Evolutionary conservation across 2,797 vertebrate species (phyloP).

Genomic region (Pangasius mekongensis): DNA sequence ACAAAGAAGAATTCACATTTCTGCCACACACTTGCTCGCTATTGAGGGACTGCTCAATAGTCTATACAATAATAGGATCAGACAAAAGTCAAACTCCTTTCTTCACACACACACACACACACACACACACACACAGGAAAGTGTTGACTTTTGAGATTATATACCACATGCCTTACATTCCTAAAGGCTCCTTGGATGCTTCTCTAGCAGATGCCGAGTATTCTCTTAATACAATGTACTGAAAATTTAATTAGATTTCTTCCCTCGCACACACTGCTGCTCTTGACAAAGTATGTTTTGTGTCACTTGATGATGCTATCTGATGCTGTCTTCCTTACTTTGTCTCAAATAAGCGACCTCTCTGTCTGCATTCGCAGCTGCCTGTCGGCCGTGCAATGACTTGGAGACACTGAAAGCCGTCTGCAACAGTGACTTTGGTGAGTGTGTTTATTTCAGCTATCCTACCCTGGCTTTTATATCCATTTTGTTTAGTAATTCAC

Average conservation of each 20-base stretch:
- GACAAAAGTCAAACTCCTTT: slow-evolving; percentile 56
- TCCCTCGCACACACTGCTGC: neutral
- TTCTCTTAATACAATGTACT: neutral
- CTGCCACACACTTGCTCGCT: slow-evolving; percentile 53
- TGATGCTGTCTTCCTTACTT: slow-evolving; percentile 31
- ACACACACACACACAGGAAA: slow-evolving; percentile 8
- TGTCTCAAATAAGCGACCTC: slow-evolving; percentile 11
- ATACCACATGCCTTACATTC: slow-evolving; percentile 60
- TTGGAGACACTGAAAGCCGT: slow-evolving; percentile 80
- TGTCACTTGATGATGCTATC: slow-evolving; percentile 18
- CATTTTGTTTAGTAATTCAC: neutral
- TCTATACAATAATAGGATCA: slow-evolving; percentile 65
- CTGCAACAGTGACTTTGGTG: slow-evolving; percentile 86
- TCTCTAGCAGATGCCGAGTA: slow-evolving; percentile 39
- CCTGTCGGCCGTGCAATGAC: slow-evolving; percentile 79
- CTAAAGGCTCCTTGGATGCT: slow-evolving; percentile 53
- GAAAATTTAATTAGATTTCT: slow-evolving; percentile 26
- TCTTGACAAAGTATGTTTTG: slow-evolving; percentile 18
- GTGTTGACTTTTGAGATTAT: slow-evolving; percentile 33
- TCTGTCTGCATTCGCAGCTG: slow-evolving; percentile 63
- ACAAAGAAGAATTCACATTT: slow-evolving; percentile 52
- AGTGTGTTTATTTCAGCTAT: slow-evolving; percentile 43
- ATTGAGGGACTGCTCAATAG: slow-evolving; percentile 60
- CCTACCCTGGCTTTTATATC: neutral
- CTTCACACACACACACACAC: slow-evolving; percentile 9